These are phyloP conservation scores for Rhynchonycteris naso DNA, from an alignment of 2,797 vertebrate species.

Conservation along the genomic window DNA sequence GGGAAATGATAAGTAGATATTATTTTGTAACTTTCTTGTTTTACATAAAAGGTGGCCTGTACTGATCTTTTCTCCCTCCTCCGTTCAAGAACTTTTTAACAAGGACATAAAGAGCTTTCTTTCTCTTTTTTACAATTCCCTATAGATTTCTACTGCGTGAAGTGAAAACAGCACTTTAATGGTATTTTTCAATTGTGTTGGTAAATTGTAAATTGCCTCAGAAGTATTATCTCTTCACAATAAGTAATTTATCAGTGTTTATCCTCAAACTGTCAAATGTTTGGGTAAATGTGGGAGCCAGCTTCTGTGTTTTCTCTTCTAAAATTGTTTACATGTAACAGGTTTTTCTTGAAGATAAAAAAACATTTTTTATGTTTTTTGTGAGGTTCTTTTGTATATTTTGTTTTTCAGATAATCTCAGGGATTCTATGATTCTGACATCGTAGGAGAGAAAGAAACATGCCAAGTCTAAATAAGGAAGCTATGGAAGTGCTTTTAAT, in stretches of 20 bases:
- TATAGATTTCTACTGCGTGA: neutral
- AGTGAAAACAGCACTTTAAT: neutral
- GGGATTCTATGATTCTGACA: constrained; percentile 22
- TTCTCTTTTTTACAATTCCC: neutral
- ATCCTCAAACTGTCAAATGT: neutral
- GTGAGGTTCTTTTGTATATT: neutral
- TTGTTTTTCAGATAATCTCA: constrained; percentile 53
- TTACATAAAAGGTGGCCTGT: neutral
- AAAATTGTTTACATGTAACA: neutral
- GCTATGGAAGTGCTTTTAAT: constrained; percentile 12
- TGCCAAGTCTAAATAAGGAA: constrained; percentile 23
- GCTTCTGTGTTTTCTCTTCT: neutral
- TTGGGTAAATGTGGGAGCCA: neutral
- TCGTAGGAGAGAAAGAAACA: constrained; percentile 5
- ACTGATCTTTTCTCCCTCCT: neutral
- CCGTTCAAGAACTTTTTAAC: neutral
- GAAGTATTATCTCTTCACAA: neutral
- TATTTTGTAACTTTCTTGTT: neutral
- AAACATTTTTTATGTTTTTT: neutral
- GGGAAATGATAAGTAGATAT: neutral
- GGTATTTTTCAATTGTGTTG: neutral
- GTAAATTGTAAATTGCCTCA: neutral
- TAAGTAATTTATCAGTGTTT: constrained; percentile 5
- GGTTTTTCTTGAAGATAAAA: constrained; percentile 59
- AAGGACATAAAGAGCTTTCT: neutral